phyloP scores from a whole-genome alignment of 2,797 vertebrate genomes.

The Galaxias olidus region DNA sequence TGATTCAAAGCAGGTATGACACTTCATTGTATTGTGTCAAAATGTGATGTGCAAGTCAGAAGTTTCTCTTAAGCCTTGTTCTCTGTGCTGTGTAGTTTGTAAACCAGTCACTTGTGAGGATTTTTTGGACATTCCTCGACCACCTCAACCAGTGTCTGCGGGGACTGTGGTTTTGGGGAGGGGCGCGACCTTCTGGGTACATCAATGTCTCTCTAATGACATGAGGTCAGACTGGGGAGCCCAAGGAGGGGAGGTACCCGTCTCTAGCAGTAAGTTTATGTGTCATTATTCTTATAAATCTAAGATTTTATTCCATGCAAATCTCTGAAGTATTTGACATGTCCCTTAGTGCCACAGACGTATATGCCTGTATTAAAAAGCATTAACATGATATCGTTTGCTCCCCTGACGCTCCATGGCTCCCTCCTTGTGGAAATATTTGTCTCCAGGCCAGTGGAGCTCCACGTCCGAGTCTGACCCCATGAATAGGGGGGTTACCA shows the following conservation, averaged over 20 bases:
- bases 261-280: constrained; percentile 9
- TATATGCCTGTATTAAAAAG: too few species aligned
- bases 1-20: constrained; percentile 53
- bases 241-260: not conserved
- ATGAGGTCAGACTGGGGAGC: constrained; percentile 20
- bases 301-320: too few species aligned
- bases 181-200: not conserved
- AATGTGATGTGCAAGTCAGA: constrained; percentile 10
- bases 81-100: too few species aligned
- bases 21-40: not conserved
- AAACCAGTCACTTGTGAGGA: too few species aligned
- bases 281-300: too few species aligned
- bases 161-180: not conserved
- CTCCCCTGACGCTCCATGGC: not conserved
- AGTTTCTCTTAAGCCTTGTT: not conserved
- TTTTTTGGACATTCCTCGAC: too few species aligned
- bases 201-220: constrained; percentile 5
- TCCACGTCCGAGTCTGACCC: constrained; percentile 80
- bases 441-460: constrained; percentile 54
- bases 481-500: constrained; percentile 80
- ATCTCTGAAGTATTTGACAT: too few species aligned
- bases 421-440: not conserved
- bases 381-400: too few species aligned
- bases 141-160: not conserved
- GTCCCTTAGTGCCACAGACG: too few species aligned